phyloP scores from a whole-genome alignment of 2,888 invertebrate species.

The Oscheius sp. region DNA sequence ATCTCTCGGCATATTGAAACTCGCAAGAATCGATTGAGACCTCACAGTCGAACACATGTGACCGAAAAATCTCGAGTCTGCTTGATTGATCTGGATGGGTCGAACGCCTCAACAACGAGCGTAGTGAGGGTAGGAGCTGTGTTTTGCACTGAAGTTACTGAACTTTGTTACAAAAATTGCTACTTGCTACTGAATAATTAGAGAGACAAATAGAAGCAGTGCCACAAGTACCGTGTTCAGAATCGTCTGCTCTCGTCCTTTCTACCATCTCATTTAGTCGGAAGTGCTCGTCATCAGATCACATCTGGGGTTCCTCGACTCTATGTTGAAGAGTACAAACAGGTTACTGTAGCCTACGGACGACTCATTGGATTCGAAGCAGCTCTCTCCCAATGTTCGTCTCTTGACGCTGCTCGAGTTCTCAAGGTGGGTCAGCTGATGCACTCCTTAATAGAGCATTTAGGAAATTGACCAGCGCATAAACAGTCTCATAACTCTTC shows the following conservation, averaged over 20 bases:
- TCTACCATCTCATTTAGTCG: constrained; percentile 66
- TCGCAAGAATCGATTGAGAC: constrained; percentile 4
- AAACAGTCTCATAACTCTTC: constrained; percentile 40
- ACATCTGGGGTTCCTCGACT: constrained; percentile 61
- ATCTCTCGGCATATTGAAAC: background rate
- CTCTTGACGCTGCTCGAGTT: constrained; percentile 67
- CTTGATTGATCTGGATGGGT: background rate
- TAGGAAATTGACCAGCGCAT: constrained; percentile 63
- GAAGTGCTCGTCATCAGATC: constrained; percentile 65
- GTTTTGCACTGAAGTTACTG: too few relatives aligned
- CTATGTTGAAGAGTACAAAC: constrained; percentile 64
- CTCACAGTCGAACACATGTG: background rate
- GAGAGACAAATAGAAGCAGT: too few relatives aligned
- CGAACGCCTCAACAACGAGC: background rate
- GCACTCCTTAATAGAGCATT: constrained; percentile 10
- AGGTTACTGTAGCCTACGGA: constrained; percentile 67
- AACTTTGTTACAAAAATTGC: too few relatives aligned
- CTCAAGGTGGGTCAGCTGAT: constrained; percentile 47
- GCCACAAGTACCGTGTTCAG: constrained; percentile 44
- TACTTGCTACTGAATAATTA: too few relatives aligned
- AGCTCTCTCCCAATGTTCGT: constrained; percentile 64
- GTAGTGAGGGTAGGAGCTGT: too few relatives aligned
- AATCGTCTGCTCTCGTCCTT: constrained; percentile 63
- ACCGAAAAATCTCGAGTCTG: background rate
- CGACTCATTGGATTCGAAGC: constrained; percentile 65